Conservation (phyloP, 2,797 vertebrate genomes). For the Lycodopsis pacificus region DNA sequence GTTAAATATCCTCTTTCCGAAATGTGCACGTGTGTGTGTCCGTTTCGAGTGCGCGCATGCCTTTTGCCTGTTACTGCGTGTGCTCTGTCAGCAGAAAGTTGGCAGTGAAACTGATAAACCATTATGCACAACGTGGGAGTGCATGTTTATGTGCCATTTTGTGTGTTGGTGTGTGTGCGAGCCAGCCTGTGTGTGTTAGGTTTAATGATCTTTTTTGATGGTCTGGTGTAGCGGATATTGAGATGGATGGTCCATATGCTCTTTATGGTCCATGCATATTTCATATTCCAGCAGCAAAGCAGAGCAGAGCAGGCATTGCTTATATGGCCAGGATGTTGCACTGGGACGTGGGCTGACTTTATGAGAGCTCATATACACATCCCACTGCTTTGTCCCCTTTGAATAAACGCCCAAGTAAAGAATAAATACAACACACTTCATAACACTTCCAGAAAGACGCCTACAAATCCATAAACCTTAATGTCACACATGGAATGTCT, state of each 20-base stretch:
- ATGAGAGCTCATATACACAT: conserved; percentile 70
- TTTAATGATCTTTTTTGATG: conserved; percentile 84
- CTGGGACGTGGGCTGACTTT: conserved; percentile 78
- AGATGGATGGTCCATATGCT: conserved; percentile 84
- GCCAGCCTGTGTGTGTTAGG: conserved; percentile 66
- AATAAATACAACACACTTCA: conserved; percentile 64
- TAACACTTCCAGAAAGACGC: conserved; percentile 46
- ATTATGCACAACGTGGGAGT: conserved; percentile 77
- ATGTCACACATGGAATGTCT: conserved; percentile 34
- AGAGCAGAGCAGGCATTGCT: conserved; percentile 72
- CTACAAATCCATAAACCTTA: conserved; percentile 63
- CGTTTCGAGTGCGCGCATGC: not conserved
- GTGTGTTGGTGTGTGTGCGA: conserved; percentile 51
- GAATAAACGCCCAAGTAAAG: conserved; percentile 61
- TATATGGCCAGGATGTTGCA: conserved; percentile 78
- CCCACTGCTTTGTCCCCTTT: conserved; percentile 71
- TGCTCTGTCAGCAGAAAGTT: conserved; percentile 77
- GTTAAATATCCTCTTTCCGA: conserved; percentile 15
- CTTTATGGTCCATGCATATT: conserved; percentile 84
- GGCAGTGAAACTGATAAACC: conserved; percentile 77
- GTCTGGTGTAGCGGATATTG: conserved; percentile 78
- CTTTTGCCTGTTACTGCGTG: conserved; percentile 48
- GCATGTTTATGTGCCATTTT: conserved; percentile 78
- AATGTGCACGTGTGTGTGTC: conserved; percentile 6
- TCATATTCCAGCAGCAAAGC: conserved; percentile 79